Evolutionary conservation across 2,797 vertebrate genomes (phyloP), one percentile per base, ranked within the genome.

Genomic region (Ambastaia sidthimunki): DNA sequence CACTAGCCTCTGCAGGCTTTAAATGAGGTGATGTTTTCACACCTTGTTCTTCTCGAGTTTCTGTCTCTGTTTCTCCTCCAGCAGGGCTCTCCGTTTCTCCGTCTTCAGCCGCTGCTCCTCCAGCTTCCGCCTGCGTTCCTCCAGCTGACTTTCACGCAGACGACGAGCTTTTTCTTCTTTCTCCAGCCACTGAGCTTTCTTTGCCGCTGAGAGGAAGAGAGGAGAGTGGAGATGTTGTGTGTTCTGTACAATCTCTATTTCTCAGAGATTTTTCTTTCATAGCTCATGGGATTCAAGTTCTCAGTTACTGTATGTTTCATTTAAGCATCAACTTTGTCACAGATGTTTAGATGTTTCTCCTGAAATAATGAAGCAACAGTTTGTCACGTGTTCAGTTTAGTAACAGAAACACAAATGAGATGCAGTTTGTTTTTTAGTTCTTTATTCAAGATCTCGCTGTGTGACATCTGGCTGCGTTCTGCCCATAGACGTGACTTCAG

Each of bases 1-100:
- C 31, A 6, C 34, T 37, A 37, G 34, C 34, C 34, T 37, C 34
- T 37, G 34, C 34, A 37, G 34, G 34, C 34, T 48, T 19, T 19
- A 54, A 54, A 10, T 54, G 13, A 54, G 7, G 18, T 18, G 6
- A 54, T 23, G 52, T 59, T 25, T 5, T 4, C 21, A 81, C 85
- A 98, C 97, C 96, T 98, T 98, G 91, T 98, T 99, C 88, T 96
- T 98, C 89, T 98, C 96, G 2, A 97, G 92, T 84, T 97, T 98
- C 91, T 95, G 95, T 59, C 94, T 92, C 91, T 98, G 96, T 41
- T 96, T 93, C 88, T 98, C 97, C 90, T 99, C 97, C 85, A 98
- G 93, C 44, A 95, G 86, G 0, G 93, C 91, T 0, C 97, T 86
- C 15, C 97, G 95, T 81, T 95, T 96, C 93, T 98, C 97, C 0